These are phyloP conservation scores for Perccottus glenii DNA, from an alignment of 2,113 vertebrate genomes.

Conservation along the genomic window DNA sequence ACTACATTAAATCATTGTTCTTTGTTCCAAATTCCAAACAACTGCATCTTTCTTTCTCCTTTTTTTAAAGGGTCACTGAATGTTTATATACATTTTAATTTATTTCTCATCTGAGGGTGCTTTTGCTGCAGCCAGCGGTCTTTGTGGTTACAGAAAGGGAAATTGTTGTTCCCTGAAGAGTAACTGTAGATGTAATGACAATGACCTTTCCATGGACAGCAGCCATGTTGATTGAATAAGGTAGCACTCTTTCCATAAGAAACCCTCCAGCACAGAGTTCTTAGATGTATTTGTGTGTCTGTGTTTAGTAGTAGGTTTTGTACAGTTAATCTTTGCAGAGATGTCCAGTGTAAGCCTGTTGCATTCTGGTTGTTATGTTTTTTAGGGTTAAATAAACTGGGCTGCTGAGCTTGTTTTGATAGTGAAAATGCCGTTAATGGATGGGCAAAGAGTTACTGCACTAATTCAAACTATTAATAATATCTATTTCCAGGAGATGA, in stretches of 20 bases:
- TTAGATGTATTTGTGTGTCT: neutral
- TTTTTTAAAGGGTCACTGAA: conserved; percentile 33
- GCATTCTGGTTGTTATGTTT: neutral
- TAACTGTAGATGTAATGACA: conserved; percentile 64
- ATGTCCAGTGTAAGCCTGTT: neutral
- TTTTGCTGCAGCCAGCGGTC: conserved; percentile 24
- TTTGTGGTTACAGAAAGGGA: conserved; percentile 39
- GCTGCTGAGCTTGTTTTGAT: neutral
- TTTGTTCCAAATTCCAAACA: conserved; percentile 61
- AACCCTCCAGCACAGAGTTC: conserved; percentile 15
- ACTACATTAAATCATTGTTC: conserved; percentile 57
- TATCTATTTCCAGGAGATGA: conserved; percentile 7
- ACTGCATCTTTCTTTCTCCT: conserved; percentile 41
- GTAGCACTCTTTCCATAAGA: conserved; percentile 40
- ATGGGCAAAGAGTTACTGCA: conserved; percentile 41
- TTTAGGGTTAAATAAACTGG: neutral
- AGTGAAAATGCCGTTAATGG: conserved; percentile 29
- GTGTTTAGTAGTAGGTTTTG: neutral
- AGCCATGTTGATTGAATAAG: conserved; percentile 48
- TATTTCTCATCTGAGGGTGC: conserved; percentile 41
- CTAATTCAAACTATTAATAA: conserved; percentile 37
- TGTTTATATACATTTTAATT: conserved; percentile 58
- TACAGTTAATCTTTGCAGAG: neutral
- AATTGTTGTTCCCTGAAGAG: conserved; percentile 58
- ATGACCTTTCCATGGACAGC: conserved; percentile 69